Evolutionary conservation across 2,888 invertebrate genomes (phyloP).

Genomic region (Smittia sp.): DNA sequence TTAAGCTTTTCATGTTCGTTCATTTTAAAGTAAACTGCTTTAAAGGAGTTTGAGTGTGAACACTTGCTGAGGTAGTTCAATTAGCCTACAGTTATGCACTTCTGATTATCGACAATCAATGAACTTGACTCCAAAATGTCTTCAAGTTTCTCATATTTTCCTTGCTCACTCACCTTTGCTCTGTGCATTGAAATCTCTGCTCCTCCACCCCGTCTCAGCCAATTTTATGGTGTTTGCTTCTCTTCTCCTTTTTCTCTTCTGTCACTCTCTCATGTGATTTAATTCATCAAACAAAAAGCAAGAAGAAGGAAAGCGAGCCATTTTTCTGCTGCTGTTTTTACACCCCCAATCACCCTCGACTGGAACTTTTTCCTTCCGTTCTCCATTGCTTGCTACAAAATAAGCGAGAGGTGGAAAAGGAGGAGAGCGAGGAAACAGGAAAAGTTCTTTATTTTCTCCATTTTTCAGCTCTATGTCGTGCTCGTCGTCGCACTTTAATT

Average conservation of each 20-base stretch:
- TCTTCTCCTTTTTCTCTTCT: not conserved
- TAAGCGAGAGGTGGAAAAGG: not conserved
- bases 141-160: too few species aligned
- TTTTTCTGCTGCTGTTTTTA: not conserved
- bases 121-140: too few species aligned
- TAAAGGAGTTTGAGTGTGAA: not conserved
- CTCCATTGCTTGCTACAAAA: not conserved
- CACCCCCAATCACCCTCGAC: not conserved
- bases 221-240: too few species aligned
- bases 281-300: conserved; percentile 19
- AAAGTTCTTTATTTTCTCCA: not conserved
- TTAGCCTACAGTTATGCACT: too few species aligned
- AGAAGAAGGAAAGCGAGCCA: conserved; percentile 5
- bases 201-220: too few species aligned
- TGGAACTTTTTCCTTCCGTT: not conserved
- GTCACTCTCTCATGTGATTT: conserved; percentile 29
- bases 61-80: too few species aligned
- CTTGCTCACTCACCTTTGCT: too few species aligned
- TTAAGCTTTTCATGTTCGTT: not conserved
- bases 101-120: too few species aligned
- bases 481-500: not conserved
- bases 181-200: too few species aligned
- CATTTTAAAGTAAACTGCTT: not conserved
- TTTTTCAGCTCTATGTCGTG: not conserved
- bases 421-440: not conserved